A percentile compares a stretch with the other conserved stretches of the same genome.
Evolutionary conservation across 2,888 invertebrate species (phyloP).

Genomic region (Pristionchus japonicus): DNA sequence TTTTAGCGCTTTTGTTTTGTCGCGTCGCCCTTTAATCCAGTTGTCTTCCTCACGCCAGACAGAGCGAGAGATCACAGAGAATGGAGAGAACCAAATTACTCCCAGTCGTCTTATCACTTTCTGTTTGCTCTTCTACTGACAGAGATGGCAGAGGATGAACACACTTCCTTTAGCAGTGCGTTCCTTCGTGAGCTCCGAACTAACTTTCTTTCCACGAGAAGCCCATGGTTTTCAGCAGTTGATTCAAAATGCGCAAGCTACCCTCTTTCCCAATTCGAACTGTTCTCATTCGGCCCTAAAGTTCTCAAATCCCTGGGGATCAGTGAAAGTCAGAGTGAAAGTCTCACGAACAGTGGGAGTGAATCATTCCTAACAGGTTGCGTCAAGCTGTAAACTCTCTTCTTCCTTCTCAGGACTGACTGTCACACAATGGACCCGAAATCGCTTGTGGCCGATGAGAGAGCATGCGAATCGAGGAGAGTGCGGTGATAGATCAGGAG

Average conservation of each 20-base stretch:
- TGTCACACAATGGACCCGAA: background rate
- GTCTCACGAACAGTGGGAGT: constrained; percentile 14
- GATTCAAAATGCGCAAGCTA: background rate
- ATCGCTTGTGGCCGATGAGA: no score
- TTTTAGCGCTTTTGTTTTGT: constrained; percentile 39
- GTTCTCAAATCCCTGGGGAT: background rate
- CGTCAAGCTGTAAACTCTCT: constrained; percentile 12
- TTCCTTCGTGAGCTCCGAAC: background rate
- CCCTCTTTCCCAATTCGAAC: background rate
- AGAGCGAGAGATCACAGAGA: background rate
- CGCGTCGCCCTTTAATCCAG: background rate
- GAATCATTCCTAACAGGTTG: constrained; percentile 14
- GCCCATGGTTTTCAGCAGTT: no score
- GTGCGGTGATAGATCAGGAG: background rate
- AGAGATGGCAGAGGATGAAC: background rate
- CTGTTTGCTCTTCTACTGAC: background rate
- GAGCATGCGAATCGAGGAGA: background rate
- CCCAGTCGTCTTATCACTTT: constrained; percentile 3
- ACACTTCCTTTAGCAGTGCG: background rate
- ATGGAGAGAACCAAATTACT: background rate
- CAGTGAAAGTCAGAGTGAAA: background rate
- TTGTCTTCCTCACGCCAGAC: background rate
- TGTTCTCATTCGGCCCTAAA: background rate
- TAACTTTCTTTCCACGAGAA: no score
- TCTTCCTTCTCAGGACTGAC: no score